Evolutionary conservation across 53 echinoderm and acorn worm genomes (phyloP), one percentile per base, ranked within the genome.

Genomic region (Apostichopus leukothele): DNA sequence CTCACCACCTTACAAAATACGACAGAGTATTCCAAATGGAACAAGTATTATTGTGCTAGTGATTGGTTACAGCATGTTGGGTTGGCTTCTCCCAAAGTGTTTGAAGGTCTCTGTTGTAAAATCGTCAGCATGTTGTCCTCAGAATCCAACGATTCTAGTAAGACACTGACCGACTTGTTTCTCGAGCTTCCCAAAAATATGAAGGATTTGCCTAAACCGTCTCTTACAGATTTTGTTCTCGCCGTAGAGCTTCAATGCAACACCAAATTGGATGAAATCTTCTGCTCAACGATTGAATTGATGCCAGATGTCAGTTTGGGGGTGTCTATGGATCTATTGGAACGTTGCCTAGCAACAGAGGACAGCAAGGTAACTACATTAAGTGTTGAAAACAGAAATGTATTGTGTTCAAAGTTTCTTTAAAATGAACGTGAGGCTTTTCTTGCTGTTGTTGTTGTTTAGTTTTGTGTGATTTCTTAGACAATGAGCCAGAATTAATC

Each of bases 61-160:
- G 85, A 85, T 39, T 85, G 85, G 85, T 66, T 85, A 4, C 60
- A 68, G 26, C 85, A 85, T 67, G 68, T 66, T 6, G 66, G 23
- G 16, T 25, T 50, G 13, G 51, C 50, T 7, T 60, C 50, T 66
- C 18, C 66, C 21, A 66, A 14, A 23, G 50, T 85, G 11, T 85
- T 85, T 85, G 11, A 66, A 67, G 68, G 60, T 10, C 23, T 27
- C 50, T 27, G 61, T 67, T 85, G 63, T 23, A 85, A 67, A 26
- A 63, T 85, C 66, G n/a, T 85, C 11, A 66, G 66, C 50, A 63
- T 85, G 13, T 50, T 85, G 68, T 50, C 85, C 0, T 85, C 85
- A 14, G 57, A 50, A 4, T 23, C 85, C 50, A 66, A 67, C 14
- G 54, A 55, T 5, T 57, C 55, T 57, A 51, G 26, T 67, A 21